Evolutionary conservation across 2,888 invertebrate species (phyloP), one percentile per base, ranked within the genome.

Genomic region (Horisme vitalbata): DNA sequence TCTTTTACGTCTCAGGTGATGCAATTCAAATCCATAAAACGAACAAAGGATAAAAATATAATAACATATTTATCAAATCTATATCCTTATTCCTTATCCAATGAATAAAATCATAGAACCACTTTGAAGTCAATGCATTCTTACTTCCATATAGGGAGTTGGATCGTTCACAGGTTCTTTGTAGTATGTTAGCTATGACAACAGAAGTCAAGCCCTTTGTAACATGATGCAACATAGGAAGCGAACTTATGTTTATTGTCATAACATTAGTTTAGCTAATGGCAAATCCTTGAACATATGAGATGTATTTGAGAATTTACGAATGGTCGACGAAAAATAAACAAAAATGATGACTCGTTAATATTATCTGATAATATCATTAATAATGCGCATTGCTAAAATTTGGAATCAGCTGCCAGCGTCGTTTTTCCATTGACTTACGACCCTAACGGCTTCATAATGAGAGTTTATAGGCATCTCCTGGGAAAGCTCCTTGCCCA

Each of bases 211-310:
- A 12, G 30, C 37, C 43, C 45, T 59, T 45, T 46, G 46, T 55
- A 58, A 59, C 34, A 46, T 58, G 55, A 58, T 57, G 57, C 55
- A 58, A 54, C 60, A 45, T 45, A 66, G 69, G 69, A 71, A 70
- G 62, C 28, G 33, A 38, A 30, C 13, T 32, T 30, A 34, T 33
- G 27, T 33, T 18, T 43, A 41, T 47, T 37, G 20, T 43, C 37
- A 41, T 37, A 43, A 43, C 24, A 34, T 48, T 43, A 38, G 37
- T 37, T 47, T 34, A 43, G 41, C 45, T 55, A 51, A 53, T 55
- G 46, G 52, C 36, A 28, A 52, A 49, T n/a, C n/a, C n/a, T n/a
- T n/a, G n/a, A n/a, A n/a, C n/a, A n/a, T n/a, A n/a, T n/a, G n/a
- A n/a, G n/a, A n/a, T n/a, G n/a, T n/a, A 41, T 43, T 9, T 20